Conservation (phyloP, 2,888 invertebrate genomes). For the Spialia ferax region DNA sequence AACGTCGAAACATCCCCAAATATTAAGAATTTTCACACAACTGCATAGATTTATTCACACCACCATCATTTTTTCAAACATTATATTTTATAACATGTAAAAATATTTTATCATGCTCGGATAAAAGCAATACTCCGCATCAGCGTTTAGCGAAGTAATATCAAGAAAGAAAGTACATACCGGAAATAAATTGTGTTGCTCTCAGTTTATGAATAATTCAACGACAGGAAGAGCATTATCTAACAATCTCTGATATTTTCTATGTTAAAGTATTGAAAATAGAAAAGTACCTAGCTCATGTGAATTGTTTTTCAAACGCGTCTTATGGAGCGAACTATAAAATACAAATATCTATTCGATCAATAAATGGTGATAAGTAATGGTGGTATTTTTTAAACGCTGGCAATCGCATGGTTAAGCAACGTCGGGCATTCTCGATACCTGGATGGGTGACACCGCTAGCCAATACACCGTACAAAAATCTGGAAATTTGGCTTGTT, state of each 20-base stretch:
- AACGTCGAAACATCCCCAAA: no score
- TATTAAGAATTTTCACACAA: background rate
- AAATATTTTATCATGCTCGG: background rate
- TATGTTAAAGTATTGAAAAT: background rate
- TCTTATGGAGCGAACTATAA: no score
- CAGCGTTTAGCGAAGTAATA: background rate
- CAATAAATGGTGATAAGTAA: no score
- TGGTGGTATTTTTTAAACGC: no score
- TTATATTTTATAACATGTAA: no score
- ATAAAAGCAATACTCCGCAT: background rate
- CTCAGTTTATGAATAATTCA: conserved; percentile 6
- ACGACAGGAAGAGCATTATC: conserved; percentile 1
- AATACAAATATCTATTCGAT: no score
- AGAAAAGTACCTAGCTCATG: background rate
- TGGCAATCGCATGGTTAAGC: no score
- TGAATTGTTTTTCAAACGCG: background rate
- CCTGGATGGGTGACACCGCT: no score
- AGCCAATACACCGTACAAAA: no score
- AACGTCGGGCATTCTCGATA: no score
- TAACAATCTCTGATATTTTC: background rate
- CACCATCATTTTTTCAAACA: no score
- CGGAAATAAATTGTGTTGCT: conserved; percentile 5
- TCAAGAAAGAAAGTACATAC: background rate
- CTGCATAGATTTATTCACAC: background rate
- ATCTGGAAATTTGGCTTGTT: no score